Conservation (phyloP, 37 sponge, comb jelly and placozoan species). For the Spongia lamella region DNA sequence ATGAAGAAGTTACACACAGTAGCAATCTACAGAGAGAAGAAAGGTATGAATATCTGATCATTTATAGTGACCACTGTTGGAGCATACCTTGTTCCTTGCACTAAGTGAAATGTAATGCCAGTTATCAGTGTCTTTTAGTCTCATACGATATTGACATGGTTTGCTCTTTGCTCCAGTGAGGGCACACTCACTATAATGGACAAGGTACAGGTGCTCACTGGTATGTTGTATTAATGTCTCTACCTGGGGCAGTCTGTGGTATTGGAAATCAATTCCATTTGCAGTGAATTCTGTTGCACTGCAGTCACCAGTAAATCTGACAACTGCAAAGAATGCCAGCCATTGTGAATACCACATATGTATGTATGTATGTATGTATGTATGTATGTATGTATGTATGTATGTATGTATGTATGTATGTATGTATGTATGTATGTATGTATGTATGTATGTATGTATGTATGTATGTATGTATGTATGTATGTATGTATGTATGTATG, state of each 20-base stretch:
- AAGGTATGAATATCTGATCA: not conserved
- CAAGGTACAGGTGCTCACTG: no score
- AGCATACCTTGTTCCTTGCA: slow-evolving; percentile 65
- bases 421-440: no score
- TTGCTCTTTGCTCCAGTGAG: slow-evolving; percentile 19
- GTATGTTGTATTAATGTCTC: not conserved
- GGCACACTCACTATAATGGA: slow-evolving; percentile 46
- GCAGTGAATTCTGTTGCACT: slow-evolving; percentile 31
- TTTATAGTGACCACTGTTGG: not conserved
- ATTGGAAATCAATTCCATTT: slow-evolving; percentile 44
- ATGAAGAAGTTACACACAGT: slow-evolving; percentile 68
- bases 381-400: no score
- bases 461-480: no score
- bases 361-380: no score
- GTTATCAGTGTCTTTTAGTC: slow-evolving; percentile 9
- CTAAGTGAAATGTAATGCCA: slow-evolving; percentile 57
- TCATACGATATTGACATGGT: slow-evolving; percentile 48
- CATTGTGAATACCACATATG: no score
- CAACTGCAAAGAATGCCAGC: slow-evolving; percentile 25
- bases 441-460: no score
- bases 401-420: no score
- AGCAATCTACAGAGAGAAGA: slow-evolving; percentile 34
- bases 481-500: no score
- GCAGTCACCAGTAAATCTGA: slow-evolving; percentile 50
- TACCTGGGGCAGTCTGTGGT: slow-evolving; percentile 7